A percentile compares a stretch with the other conserved stretches of the same genome.
Conservation (phyloP, 2,888 invertebrate genomes). For the Coremacera marginata region DNA sequence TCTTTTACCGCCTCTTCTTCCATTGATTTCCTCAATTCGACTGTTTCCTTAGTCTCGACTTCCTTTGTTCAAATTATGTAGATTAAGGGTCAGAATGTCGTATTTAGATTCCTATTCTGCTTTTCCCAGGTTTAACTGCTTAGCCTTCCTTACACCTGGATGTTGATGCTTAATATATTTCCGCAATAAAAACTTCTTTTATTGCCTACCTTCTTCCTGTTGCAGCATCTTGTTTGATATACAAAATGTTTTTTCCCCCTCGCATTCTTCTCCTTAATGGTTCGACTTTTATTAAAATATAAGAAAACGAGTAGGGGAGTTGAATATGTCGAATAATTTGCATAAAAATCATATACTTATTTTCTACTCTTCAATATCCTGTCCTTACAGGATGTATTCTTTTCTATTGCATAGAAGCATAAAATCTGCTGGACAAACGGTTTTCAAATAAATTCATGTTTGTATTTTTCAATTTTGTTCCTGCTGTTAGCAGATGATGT, state of each 20-base stretch:
- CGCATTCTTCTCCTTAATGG: conserved; percentile 17
- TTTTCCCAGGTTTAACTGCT: not conserved
- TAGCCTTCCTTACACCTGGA: conserved; percentile 9
- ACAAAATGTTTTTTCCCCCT: not conserved
- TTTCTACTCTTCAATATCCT: conserved; percentile 34
- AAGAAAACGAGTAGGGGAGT: conserved; percentile 38
- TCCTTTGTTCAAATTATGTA: conserved; percentile 62
- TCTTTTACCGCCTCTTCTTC: not conserved
- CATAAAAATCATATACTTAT: conserved; percentile 54
- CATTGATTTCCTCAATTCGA: not conserved
- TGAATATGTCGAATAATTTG: conserved; percentile 45
- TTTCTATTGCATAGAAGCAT: not conserved
- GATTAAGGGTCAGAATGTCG: conserved; percentile 62
- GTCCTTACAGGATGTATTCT: conserved; percentile 1
- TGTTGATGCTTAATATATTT: not conserved
- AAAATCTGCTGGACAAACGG: too few relatives aligned
- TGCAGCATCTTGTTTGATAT: conserved; percentile 21
- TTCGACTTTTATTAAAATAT: conserved; percentile 32
- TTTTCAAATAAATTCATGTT: too few relatives aligned
- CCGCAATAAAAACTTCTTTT: not conserved
- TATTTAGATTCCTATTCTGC: not conserved
- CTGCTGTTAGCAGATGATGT: too few relatives aligned
- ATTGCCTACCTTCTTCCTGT: not conserved
- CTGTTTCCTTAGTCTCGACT: not conserved
- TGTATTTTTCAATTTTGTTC: too few relatives aligned